Evolutionary conservation across 2,113 vertebrate genomes (phyloP), one percentile per base, ranked within the genome.

Genomic region (Herpetotheres cachinnans): DNA sequence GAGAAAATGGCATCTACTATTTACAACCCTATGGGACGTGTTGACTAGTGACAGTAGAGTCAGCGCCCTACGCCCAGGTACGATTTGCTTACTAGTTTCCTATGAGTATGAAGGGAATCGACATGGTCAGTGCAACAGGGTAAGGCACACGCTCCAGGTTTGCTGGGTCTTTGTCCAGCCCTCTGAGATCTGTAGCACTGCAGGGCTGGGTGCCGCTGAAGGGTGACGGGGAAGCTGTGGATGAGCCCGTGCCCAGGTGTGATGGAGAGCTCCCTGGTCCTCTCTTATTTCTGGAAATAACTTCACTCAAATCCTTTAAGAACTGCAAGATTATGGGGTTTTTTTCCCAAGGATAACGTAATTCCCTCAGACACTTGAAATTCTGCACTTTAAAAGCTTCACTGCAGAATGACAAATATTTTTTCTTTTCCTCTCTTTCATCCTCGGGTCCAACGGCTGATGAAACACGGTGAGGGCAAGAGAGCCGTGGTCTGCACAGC

Each of bases 171-270:
- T 24, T 22, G 36, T 11, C 34, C 11, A 5, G 3, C 40, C 47
- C 77, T 22, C 54, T 3, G 78, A 36, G 55, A 11, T 4, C n/a
- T 4, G 29, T 19, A 67, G 27, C 44, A 2, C 50, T 4, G 0
- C 1, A 0, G 76, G 9, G 26, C 6, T 4, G 7, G 50, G 61
- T 3, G 29, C 24, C 13, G 1, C 59, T 2, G 14, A 1, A 27
- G 54, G 49, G 7, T 2, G 40, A 1, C 1, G 66, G n/a, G 19
- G 44, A 52, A 13, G 59, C 36, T 12, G 86, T 3, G 7, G 32
- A 2, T 73, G 13, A 9, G 12, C 2, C 58, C 2, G 0, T 4
- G 4, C 56, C 0, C 2, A 1, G 44, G 5, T 2, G 17, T 8
- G 52, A 36, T 14, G 42, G 50, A 55, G 62, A 49, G 8, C 50